These are phyloP conservation scores for Eupithecia subumbrata DNA, from an alignment of 2,888 invertebrate genomes.

Conservation along the genomic window DNA sequence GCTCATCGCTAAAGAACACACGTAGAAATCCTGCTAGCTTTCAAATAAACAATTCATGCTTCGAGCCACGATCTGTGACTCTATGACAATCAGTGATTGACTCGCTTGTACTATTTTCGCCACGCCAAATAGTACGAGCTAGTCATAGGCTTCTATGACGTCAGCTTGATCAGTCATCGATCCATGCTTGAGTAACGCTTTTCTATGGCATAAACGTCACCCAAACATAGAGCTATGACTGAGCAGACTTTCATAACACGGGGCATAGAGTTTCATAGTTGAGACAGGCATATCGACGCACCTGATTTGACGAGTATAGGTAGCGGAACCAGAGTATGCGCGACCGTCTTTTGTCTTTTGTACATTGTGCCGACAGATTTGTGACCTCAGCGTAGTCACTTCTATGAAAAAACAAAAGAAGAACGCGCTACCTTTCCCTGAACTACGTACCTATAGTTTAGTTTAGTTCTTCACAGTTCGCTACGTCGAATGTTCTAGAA, in stretches of 20 bases:
- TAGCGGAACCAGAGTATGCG: not conserved
- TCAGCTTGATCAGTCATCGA: not conserved
- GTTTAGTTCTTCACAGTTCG: slow-evolving; percentile 13
- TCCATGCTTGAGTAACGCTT: not conserved
- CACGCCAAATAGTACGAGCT: not conserved
- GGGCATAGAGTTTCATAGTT: not conserved
- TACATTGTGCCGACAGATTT: not conserved
- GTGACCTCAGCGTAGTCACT: not conserved
- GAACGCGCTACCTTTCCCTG: not conserved
- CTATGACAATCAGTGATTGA: not conserved
- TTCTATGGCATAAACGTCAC: not conserved
- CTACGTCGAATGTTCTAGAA: slow-evolving; percentile 59
- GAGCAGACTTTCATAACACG: not conserved
- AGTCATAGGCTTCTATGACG: not conserved
- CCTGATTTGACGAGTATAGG: not conserved
- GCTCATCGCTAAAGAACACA: not conserved
- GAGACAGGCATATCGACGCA: not conserved
- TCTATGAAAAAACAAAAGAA: not conserved
- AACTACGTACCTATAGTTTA: not conserved
- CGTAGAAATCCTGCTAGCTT: not conserved
- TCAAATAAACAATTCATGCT: not conserved
- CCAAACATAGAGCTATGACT: not conserved
- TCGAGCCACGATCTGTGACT: not conserved
- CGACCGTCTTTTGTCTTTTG: not conserved
- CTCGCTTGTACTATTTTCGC: not conserved